These are phyloP conservation scores for Ostrea edulis DNA, from an alignment of 1,140 invertebrate genomes.

Conservation along the genomic window DNA sequence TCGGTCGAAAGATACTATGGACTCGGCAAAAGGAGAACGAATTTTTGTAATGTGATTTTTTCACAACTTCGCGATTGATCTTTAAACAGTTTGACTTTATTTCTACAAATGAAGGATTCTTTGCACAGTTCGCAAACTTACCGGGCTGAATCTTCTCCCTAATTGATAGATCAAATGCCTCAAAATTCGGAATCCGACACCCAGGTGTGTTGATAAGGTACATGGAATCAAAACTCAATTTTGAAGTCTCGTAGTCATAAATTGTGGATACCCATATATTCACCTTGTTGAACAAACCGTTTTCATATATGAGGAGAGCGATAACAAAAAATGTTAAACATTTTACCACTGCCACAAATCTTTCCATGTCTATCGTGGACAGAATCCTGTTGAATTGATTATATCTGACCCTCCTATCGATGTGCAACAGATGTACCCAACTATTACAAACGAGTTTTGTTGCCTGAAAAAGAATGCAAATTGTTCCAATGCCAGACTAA, in stretches of 20 bases:
- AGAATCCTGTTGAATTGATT: neutral
- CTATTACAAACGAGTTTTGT: too few relatives aligned
- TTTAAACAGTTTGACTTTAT: neutral
- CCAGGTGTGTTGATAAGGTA: slow-evolving; percentile 38
- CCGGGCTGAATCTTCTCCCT: neutral
- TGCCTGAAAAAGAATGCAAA: too few relatives aligned
- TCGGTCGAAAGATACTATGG: slow-evolving; percentile 36
- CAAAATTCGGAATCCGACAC: slow-evolving; percentile 47
- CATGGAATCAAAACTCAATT: neutral
- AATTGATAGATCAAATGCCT: slow-evolving; percentile 48
- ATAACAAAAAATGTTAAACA: neutral
- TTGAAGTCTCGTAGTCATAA: neutral
- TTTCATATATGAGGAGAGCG: neutral
- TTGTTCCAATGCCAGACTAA: too few relatives aligned
- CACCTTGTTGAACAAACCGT: neutral
- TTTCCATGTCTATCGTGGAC: neutral
- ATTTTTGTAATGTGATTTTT: neutral
- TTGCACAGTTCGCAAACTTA: neutral
- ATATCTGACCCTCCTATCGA: neutral
- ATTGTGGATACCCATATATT: neutral
- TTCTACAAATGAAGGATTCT: neutral
- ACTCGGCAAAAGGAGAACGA: neutral
- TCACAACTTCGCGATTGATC: neutral
- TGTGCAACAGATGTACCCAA: neutral
- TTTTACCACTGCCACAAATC: neutral